phyloP scores from a whole-genome alignment of 1,140 invertebrate species.

The Metaphire vulgaris region DNA sequence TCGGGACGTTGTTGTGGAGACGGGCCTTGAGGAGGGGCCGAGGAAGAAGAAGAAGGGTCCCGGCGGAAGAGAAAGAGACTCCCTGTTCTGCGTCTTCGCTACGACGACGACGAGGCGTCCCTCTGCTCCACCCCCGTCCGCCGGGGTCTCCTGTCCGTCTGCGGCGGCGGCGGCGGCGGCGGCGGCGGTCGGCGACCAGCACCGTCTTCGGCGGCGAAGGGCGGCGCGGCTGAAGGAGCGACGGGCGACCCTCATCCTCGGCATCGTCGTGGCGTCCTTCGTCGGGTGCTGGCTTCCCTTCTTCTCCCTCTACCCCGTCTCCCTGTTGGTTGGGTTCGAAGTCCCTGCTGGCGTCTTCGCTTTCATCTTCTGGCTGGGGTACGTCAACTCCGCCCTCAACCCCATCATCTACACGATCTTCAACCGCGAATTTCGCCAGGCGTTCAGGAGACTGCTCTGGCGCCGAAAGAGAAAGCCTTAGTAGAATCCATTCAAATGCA shows the following conservation, averaged over 20 bases:
- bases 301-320: conserved; percentile 84
- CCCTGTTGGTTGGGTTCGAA: conserved; percentile 78
- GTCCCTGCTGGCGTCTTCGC: conserved; percentile 82
- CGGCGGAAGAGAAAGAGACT: no score
- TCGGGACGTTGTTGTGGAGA: neutral
- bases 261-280: conserved; percentile 97
- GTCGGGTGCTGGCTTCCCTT: conserved; percentile 98
- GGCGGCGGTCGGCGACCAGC: neutral
- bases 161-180: no score
- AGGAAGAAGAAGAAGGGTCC: no score
- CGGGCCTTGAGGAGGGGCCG: no score
- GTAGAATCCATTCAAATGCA: no score
- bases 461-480: no score
- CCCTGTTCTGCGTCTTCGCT: no score
- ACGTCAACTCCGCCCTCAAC: conserved; percentile 70
- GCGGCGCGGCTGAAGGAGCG: conserved; percentile 94
- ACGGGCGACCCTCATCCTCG: conserved; percentile 89
- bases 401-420: conserved; percentile 51
- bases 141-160: neutral
- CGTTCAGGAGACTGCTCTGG: conserved; percentile 44
- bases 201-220: conserved; percentile 56
- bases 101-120: no score
- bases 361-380: conserved; percentile 79
- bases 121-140: neutral
- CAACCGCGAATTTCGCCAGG: conserved; percentile 47